phyloP scores from a whole-genome alignment of 2,113 vertebrate genomes.

The Cyprinodon variegatus region DNA sequence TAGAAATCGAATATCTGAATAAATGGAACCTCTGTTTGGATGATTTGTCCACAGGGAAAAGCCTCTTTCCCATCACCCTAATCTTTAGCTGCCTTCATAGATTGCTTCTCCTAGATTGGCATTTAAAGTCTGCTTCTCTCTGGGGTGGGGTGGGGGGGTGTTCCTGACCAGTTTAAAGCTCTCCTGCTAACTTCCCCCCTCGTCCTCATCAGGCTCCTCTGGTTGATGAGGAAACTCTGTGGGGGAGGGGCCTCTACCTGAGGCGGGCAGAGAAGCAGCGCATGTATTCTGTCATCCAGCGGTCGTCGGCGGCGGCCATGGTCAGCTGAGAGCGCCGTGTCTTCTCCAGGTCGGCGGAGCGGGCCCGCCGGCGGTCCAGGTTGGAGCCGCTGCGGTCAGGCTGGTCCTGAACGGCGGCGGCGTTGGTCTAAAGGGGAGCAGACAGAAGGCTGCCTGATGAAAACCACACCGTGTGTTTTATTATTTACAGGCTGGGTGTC shows the following conservation, averaged over 20 bases:
- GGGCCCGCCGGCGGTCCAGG: conserved; percentile 79
- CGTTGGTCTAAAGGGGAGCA: conserved; percentile 80
- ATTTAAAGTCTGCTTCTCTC: too few relatives aligned
- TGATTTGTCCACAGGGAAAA: too few relatives aligned
- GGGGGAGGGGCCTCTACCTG: conserved; percentile 63
- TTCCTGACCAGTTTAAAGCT: not conserved
- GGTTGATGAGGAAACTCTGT: not conserved
- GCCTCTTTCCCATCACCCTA: too few relatives aligned
- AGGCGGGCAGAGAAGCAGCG: conserved; percentile 91
- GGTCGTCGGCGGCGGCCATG: conserved; percentile 85
- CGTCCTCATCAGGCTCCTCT: not conserved
- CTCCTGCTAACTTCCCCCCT: conserved; percentile 1
- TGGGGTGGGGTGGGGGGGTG: too few relatives aligned
- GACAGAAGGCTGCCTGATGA: conserved; percentile 18
- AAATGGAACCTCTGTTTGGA: not conserved
- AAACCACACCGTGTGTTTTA: conserved; percentile 40
- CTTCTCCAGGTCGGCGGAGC: conserved; percentile 85
- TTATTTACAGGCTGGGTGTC: conserved; percentile 63
- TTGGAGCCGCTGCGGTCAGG: conserved; percentile 78
- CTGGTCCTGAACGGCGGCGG: conserved; percentile 84
- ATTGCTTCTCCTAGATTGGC: not conserved
- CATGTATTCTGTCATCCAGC: conserved; percentile 97
- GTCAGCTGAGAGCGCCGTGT: conserved; percentile 65
- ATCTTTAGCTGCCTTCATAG: too few relatives aligned
- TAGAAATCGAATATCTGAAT: not conserved